A percentile compares a stretch with the other conserved stretches of the same genome.
These are phyloP conservation scores for Antheraea mylitta DNA, from an alignment of 1,140 invertebrate genomes.

Conservation along the genomic window DNA sequence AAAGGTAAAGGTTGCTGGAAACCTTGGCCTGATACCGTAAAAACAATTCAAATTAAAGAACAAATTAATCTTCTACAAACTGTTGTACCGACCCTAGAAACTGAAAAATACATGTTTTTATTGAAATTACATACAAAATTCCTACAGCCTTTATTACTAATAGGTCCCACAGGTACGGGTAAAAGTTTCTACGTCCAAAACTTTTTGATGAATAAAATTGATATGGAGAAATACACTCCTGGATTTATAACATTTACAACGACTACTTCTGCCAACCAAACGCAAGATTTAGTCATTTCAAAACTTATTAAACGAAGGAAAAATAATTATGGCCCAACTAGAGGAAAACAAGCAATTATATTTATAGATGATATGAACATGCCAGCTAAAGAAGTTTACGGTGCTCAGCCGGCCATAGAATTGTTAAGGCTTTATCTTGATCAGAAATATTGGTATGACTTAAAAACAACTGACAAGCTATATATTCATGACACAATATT, in stretches of 20 bases:
- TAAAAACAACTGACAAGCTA: conserved; percentile 89
- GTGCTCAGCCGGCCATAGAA: conserved; percentile 94
- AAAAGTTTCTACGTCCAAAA: conserved; percentile 95
- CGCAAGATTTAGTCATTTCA: conserved; percentile 92
- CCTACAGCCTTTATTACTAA: conserved; percentile 86
- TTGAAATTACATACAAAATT: conserved; percentile 84
- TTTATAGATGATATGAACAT: conserved; percentile 97
- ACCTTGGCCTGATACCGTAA: conserved; percentile 84
- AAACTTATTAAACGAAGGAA: conserved; percentile 90
- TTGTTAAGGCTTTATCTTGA: conserved; percentile 93
- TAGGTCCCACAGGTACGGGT: conserved; percentile 95
- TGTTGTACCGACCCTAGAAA: conserved; percentile 92
- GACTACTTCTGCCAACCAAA: conserved; percentile 91
- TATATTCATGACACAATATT: conserved; percentile 89
- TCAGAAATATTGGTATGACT: conserved; percentile 92
- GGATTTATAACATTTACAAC: conserved; percentile 94
- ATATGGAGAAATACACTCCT: conserved; percentile 86
- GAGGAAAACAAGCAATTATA: conserved; percentile 87
- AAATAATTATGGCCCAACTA: conserved; percentile 89
- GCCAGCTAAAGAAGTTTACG: conserved; percentile 92
- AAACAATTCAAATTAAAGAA: conserved; percentile 80
- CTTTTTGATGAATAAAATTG: conserved; percentile 88
- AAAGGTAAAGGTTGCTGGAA: conserved; percentile 90
- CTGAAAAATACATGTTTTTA: conserved; percentile 87
- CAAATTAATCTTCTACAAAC: conserved; percentile 86